phyloP scores from a whole-genome alignment of 1,140 invertebrate species.

The Diorhabda elongata region DNA sequence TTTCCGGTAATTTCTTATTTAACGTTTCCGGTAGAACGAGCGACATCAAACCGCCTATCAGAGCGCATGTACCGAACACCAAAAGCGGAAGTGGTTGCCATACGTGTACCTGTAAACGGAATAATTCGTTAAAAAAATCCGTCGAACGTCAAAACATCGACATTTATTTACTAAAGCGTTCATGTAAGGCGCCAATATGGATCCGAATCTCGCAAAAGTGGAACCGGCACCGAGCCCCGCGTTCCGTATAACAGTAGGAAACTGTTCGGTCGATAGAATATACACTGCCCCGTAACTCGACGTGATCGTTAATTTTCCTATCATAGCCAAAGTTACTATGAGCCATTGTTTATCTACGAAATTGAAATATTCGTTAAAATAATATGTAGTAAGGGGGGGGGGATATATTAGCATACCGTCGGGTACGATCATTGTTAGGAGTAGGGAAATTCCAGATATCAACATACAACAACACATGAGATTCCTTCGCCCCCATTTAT shows the following conservation, averaged over 20 bases:
- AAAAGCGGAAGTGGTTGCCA: conserved; percentile 67
- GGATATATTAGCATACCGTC: conserved; percentile 44
- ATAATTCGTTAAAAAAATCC: background rate
- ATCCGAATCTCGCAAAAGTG: conserved; percentile 71
- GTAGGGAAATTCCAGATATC: conserved; percentile 59
- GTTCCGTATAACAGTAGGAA: conserved; percentile 78
- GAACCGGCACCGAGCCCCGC: conserved; percentile 73
- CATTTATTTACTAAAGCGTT: conserved; percentile 55
- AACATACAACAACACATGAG: conserved; percentile 69
- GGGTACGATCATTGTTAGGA: conserved; percentile 59
- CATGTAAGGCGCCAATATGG: conserved; percentile 70
- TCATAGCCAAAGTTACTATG: conserved; percentile 67
- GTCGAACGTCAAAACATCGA: background rate
- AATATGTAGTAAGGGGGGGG: too few relatives aligned
- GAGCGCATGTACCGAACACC: conserved; percentile 63
- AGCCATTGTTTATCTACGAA: conserved; percentile 57
- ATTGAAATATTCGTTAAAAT: background rate
- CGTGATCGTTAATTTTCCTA: conserved; percentile 78
- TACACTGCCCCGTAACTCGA: conserved; percentile 77
- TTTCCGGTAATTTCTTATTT: conserved; percentile 69
- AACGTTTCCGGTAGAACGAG: conserved; percentile 73
- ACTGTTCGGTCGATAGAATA: conserved; percentile 77
- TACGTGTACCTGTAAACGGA: conserved; percentile 48
- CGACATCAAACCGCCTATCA: conserved; percentile 62
- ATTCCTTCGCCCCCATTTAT: conserved; percentile 66